A percentile compares a stretch with the other conserved stretches of the same genome.
Conservation (phyloP, 1,140 invertebrate genomes). For the Ladona fulva region DNA sequence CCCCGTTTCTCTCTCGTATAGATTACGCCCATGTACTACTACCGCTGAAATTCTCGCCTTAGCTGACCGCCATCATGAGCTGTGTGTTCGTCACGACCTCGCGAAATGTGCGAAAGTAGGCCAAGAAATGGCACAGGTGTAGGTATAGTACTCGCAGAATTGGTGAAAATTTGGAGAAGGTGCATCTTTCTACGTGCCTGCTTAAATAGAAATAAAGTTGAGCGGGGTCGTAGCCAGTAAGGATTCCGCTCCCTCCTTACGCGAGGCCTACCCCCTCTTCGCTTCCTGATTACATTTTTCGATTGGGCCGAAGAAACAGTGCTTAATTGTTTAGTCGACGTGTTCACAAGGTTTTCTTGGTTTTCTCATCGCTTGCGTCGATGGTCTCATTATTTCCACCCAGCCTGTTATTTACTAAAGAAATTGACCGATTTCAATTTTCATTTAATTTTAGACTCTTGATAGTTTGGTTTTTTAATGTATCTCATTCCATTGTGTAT, state of each 20-base stretch:
- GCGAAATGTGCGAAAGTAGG: conserved; percentile 7
- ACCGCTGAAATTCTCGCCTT: not conserved
- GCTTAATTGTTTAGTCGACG: too few relatives aligned
- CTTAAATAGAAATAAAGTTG: not conserved
- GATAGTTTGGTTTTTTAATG: too few relatives aligned
- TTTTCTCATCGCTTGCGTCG: too few relatives aligned
- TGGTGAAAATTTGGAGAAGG: not conserved
- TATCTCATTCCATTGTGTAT: too few relatives aligned
- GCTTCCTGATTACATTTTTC: too few relatives aligned
- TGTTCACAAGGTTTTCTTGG: too few relatives aligned
- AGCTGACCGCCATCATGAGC: conserved; percentile 6
- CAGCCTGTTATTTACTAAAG: too few relatives aligned
- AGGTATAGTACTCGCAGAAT: not conserved
- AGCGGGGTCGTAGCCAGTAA: not conserved
- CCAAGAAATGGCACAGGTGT: conserved; percentile 3
- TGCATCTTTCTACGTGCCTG: not conserved
- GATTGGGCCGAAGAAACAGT: too few relatives aligned
- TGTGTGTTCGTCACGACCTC: conserved; percentile 6
- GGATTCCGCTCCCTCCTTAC: not conserved
- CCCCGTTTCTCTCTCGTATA: not conserved
- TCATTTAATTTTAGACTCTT: too few relatives aligned
- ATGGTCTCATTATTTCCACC: too few relatives aligned
- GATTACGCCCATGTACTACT: not conserved
- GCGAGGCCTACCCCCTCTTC: not conserved
- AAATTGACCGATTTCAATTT: too few relatives aligned